phyloP scores from a whole-genome alignment of 92 coral and sea anemone species.

The Meandrina meandrites region DNA sequence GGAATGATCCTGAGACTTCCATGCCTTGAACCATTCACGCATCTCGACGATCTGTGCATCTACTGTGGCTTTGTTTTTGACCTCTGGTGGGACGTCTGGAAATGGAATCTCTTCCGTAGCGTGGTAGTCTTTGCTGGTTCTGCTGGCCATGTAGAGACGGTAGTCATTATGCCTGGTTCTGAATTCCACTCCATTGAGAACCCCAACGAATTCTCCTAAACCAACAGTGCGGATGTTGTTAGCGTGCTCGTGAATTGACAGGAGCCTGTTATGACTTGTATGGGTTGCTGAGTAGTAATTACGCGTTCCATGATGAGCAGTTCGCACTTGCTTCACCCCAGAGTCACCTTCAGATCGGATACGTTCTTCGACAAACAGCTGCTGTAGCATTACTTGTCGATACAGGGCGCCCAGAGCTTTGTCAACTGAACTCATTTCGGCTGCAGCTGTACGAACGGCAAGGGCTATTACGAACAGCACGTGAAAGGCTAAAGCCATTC shows the following conservation, averaged over 20 bases:
- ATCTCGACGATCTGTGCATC: constrained; percentile 72
- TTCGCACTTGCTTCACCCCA: constrained; percentile 78
- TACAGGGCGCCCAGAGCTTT: constrained; percentile 35
- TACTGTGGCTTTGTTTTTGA: constrained; percentile 43
- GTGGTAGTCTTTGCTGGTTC: constrained; percentile 54
- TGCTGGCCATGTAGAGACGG: constrained; percentile 79
- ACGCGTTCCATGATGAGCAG: constrained; percentile 41
- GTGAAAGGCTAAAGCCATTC: neutral
- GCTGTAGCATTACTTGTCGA: constrained; percentile 83
- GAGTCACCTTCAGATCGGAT: constrained; percentile 80
- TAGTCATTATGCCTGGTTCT: constrained; percentile 91
- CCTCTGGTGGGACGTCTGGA: constrained; percentile 52
- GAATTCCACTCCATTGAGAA: constrained; percentile 86
- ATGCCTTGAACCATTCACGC: constrained; percentile 92
- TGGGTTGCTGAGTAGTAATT: constrained; percentile 67
- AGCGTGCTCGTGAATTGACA: constrained; percentile 81
- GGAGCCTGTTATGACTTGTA: constrained; percentile 34
- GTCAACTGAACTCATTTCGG: constrained; percentile 22
- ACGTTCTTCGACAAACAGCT: constrained; percentile 73
- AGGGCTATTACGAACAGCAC: neutral
- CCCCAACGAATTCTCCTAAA: constrained; percentile 78
- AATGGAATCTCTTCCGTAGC: constrained; percentile 66
- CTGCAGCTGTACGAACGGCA: neutral
- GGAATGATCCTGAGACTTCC: constrained; percentile 67
- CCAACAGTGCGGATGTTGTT: constrained; percentile 84